These are phyloP conservation scores for Phoxinus dragarum DNA, from an alignment of 2,797 vertebrate genomes.

Conservation along the genomic window DNA sequence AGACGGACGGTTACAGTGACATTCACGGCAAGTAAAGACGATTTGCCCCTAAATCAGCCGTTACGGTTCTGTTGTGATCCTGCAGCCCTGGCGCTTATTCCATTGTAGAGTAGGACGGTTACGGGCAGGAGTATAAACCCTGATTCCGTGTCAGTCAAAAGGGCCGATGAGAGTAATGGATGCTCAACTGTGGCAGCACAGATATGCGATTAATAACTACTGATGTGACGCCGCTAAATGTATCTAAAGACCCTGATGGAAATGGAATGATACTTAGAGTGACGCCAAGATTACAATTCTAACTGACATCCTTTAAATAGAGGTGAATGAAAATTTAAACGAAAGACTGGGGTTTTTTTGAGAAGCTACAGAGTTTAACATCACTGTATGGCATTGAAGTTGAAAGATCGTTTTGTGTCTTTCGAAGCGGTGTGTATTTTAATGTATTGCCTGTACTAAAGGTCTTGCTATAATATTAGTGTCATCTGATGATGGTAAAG, in stretches of 20 bases:
- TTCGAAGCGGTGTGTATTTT: neutral
- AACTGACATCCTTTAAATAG: constrained; percentile 16
- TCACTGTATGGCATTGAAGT: neutral
- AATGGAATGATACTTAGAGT: constrained; percentile 41
- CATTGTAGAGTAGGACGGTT: constrained; percentile 16
- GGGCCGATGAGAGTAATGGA: constrained; percentile 24
- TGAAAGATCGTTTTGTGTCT: neutral
- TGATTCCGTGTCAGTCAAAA: constrained; percentile 24
- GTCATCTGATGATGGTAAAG: neutral
- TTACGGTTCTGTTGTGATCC: constrained; percentile 41
- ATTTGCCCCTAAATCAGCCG: neutral
- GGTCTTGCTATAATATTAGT: neutral
- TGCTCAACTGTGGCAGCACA: neutral
- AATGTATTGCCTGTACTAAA: neutral
- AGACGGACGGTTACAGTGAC: neutral
- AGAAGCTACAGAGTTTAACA: neutral
- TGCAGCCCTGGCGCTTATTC: constrained; percentile 30
- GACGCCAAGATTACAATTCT: constrained; percentile 40
- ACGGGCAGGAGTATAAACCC: neutral
- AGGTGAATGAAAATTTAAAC: constrained; percentile 8
- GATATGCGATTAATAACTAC: constrained; percentile 45
- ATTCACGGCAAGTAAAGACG: constrained; percentile 19
- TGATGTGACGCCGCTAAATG: constrained; percentile 51
- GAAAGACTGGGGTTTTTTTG: neutral
- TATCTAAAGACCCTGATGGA: constrained; percentile 37